Base-by-base conservation (phyloP, 2,797 vertebrate genomes). In the Cottoperca gobio region DNA sequence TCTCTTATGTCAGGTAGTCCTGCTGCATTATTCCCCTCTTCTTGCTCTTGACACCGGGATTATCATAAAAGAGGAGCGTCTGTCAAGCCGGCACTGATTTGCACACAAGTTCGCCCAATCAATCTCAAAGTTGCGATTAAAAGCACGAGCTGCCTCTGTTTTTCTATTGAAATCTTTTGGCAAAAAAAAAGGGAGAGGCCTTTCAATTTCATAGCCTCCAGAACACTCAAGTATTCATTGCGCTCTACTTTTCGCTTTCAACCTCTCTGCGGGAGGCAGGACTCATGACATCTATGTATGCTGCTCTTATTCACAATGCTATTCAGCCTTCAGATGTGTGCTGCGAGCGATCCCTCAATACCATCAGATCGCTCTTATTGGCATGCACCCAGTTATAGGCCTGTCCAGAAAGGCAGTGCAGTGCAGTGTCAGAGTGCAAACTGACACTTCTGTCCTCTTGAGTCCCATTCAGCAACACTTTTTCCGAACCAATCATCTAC, bases 221-320 rank as follows among this genome's bases (percentile, higher is more conserved):
- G 94, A 95, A 97, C 92, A 94, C 92, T 95, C 95, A 95, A 91
- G 95, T 96, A 95, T 95, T 96, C 96, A 94, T 92, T 88, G 87
- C 91, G 90, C 86, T 93, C 93, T 88, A 87, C 90, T 94, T 92
- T 90, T 91, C 87, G 90, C 95, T 96, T 95, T 96, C 95, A 96
- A 91, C 89, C 89, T 95, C 96, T 92, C 95, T 62, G 94, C 94
- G 84, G 95, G 96, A 96, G 95, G 94, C 90, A 93, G 92, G 92
- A 88, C 91, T 88, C 88, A 90, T 96, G 96, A 96, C 95, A 96
- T 96, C 95, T 96, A 95, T 95, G 95, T 95, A 94, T 86, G 95
- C 95, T 91, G 92, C 89, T 95, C 93, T 95, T 91, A 90, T 95
- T 97, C 96, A 96, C 94, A 92, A 95, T 92, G 93, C 92, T 94